Evolutionary conservation across 1,140 invertebrate species (phyloP).

Genomic region (Drosophila kanapiae): DNA sequence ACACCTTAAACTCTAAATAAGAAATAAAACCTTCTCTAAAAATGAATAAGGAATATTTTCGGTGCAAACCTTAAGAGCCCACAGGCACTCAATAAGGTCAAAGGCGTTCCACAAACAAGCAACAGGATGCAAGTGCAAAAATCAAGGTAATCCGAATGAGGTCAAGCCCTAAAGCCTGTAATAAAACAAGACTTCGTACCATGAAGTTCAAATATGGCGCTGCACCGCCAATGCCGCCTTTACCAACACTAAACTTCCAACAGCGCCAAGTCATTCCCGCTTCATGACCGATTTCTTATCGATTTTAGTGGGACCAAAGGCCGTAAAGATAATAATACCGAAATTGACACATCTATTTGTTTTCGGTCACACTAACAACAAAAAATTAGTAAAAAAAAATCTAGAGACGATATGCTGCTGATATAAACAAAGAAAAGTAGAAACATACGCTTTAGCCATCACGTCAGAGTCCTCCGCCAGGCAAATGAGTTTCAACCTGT

Average conservation of each 20-base stretch:
- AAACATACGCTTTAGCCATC: background rate
- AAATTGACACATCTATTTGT: background rate
- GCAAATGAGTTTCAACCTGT: conserved; percentile 71
- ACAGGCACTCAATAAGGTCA: conserved; percentile 41
- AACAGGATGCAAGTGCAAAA: conserved; percentile 47
- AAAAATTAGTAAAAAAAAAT: conserved; percentile 29
- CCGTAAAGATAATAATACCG: background rate
- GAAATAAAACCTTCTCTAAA: background rate
- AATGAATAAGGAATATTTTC: background rate
- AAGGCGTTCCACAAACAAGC: conserved; percentile 31
- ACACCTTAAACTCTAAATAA: background rate
- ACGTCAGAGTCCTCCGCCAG: background rate
- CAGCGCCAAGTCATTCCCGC: background rate
- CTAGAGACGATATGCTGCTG: conserved; percentile 17
- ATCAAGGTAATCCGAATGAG: conserved; percentile 45
- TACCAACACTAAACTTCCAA: background rate
- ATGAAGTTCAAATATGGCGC: conserved; percentile 26
- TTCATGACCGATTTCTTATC: background rate
- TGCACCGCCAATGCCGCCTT: background rate
- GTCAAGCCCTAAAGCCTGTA: conserved; percentile 29
- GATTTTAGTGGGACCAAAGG: background rate
- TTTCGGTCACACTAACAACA: conserved; percentile 5
- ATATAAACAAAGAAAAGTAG: conserved; percentile 39
- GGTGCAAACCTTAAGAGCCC: background rate
- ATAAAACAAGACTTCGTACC: background rate